Evolutionary conservation across 1,140 invertebrate genomes (phyloP), one percentile per base, ranked within the genome.

Genomic region (Pectinophora gossypiella): DNA sequence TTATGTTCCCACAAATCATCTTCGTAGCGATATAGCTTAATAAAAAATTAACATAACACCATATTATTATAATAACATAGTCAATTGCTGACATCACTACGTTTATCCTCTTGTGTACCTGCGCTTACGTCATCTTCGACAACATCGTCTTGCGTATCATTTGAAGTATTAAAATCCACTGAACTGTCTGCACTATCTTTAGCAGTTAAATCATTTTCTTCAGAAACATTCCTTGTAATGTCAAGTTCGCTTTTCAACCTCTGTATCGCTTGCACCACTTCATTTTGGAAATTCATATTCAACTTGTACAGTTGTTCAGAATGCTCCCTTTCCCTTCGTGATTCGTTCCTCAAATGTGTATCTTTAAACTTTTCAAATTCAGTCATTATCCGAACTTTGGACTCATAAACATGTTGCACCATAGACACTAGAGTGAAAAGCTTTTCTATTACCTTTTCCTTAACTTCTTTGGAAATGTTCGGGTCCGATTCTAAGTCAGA

Each of bases 301-400:
- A 87, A 46, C 56, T 84, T 87, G 48, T 87, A 87, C 16, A 87
- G 48, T 40, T 87, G 84, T 27, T 87, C 84, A 0, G 84, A 77
- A 53, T 87, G 76, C 16, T 87, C 84, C 23, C 76, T 83, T 50
- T 87, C 81, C 48, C 77, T 68, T 62, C 84, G 71, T 0, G 75
- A 21, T 55, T 87, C 84, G 47, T 73, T 82, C 22, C 68, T 84
- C 46, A 79, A 54, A 59, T 85, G 72, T 1, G 70, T 78, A 3
- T 87, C 84, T 48, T 87, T 87, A 47, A 72, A 87, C 57, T 83
- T 87, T 18, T 87, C 84, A 38, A 71, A 84, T 47, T 87, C 84
- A 13, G 72, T 73, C 75, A 83, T 78, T 1, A 87, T 61, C 49
- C 84, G 69, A 2, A 85, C 82, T 67, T 87, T 87, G 12, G 84